Conservation (phyloP, 2,797 vertebrate species). For the Pterois miles region DNA sequence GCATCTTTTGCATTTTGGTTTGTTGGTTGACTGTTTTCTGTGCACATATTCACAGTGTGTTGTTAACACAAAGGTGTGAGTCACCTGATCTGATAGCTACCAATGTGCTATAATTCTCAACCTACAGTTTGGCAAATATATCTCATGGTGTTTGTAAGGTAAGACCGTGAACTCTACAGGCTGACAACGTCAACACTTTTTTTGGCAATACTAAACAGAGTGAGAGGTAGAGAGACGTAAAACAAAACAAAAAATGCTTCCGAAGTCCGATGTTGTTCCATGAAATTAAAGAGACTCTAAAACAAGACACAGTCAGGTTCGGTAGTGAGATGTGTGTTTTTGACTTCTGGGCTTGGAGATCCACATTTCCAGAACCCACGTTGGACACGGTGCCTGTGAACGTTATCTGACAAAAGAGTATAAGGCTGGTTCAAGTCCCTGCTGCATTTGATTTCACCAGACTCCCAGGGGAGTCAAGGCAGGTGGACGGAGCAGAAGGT, state of each 20-base stretch:
- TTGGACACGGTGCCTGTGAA: conserved; percentile 47
- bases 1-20: conserved; percentile 7
- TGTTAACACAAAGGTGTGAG: conserved; percentile 39
- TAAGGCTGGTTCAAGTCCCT: conserved; percentile 76
- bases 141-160: conserved; percentile 25
- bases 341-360: conserved; percentile 74
- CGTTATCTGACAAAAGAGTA: conserved; percentile 52
- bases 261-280: conserved; percentile 28
- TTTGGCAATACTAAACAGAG: conserved; percentile 61
- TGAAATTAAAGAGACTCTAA: conserved; percentile 28
- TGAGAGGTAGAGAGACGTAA: conserved; percentile 77
- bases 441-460: conserved; percentile 61
- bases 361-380: conserved; percentile 64
- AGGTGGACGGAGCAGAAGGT: conserved; percentile 57
- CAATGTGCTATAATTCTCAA: conserved; percentile 42
- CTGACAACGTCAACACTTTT: conserved; percentile 30
- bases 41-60: conserved; percentile 56
- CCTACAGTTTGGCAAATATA: conserved; percentile 47
- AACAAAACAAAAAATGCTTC: conserved; percentile 39
- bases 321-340: conserved; percentile 67
- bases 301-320: conserved; percentile 57
- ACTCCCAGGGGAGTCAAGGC: conserved; percentile 55
- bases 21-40: conserved; percentile 10
- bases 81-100: conserved; percentile 51
- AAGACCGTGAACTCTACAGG: conserved; percentile 37